Base-by-base conservation (phyloP, 2,888 invertebrate genomes). In the Muscina levida region DNA sequence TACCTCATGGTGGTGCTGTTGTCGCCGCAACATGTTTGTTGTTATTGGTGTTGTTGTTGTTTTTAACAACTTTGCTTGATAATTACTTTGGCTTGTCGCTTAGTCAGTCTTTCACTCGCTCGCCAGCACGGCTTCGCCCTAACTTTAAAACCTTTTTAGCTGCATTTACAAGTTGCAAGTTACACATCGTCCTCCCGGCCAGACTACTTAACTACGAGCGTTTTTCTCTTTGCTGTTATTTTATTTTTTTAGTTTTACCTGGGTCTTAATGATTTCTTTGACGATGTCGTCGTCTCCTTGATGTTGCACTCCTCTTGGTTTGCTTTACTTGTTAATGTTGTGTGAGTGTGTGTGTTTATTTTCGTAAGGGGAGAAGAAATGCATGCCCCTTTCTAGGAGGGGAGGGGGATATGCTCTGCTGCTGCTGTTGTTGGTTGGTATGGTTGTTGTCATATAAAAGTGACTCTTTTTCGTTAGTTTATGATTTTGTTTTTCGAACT, bases 1-100 rank as follows among this genome's bases (percentile, higher is more conserved):
- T 86, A 85, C 85, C 85, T 10, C 86, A 84, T 84, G 84, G 83
- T 87, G 86, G 85, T 86, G 85, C 81, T 57, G 59, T n/a, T 71
- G 59, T 44, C 67, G 62, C n/a, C n/a, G n/a, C n/a, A n/a, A n/a
- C n/a, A 53, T 76, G 39, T 68, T 68, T 76, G 74, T 51, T 84
- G 85, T 80, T 84, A 84, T 84, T 83, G 83, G 71, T 59, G 82
- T 80, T 76, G 85, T 80, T 76, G 83, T 62, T 77, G 77, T 57
- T 82, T 73, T 76, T 68, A 80, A 72, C 74, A 79, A 82, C 74
- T 81, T 62, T 77, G 51, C 76, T 15, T 75, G 79, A 65, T 83
- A 83, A 83, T 83, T 83, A 79, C 77, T 81, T 62, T 66, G 65
- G 53, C 39, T 65, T 77, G 77, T 56, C 72, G 74, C 53, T 24